phyloP scores from a whole-genome alignment of 2,113 vertebrate species.

The Macaca nemestrina region DNA sequence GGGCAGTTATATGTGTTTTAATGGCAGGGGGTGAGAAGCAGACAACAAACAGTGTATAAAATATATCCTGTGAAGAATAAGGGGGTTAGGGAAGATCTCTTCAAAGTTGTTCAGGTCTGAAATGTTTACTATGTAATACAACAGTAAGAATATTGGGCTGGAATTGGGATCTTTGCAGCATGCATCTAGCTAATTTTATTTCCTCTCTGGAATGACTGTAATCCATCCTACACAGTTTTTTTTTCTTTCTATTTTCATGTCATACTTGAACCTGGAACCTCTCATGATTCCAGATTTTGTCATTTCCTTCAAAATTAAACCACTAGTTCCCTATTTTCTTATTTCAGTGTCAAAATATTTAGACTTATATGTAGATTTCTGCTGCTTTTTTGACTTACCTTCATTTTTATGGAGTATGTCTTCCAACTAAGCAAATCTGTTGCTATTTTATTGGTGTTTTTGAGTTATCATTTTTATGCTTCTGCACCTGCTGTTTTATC shows the following conservation, averaged over 20 bases:
- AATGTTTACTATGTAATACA: not conserved
- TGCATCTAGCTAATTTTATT: not conserved
- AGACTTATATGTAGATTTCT: not conserved
- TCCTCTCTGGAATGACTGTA: not conserved
- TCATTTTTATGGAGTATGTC: not conserved
- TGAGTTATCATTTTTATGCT: not conserved
- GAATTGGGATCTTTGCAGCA: not conserved
- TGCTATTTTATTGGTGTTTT: not conserved
- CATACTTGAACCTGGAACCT: not conserved
- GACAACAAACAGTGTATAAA: not conserved
- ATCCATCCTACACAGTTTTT: not conserved
- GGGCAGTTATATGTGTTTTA: not conserved
- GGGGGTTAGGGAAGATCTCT: not conserved
- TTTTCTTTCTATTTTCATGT: not conserved
- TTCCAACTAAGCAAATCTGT: not conserved
- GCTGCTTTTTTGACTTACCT: not conserved
- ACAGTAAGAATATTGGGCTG: not conserved
- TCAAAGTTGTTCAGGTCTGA: not conserved
- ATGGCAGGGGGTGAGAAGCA: not conserved
- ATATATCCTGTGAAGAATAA: not conserved
- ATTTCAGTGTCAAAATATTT: not conserved
- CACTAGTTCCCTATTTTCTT: not conserved
- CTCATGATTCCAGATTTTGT: not conserved
- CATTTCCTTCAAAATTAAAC: not conserved
- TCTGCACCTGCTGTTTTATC: not conserved